Evolutionary conservation across 92 coral and sea anemone species (phyloP).

Genomic region (Actinernus sp.): DNA sequence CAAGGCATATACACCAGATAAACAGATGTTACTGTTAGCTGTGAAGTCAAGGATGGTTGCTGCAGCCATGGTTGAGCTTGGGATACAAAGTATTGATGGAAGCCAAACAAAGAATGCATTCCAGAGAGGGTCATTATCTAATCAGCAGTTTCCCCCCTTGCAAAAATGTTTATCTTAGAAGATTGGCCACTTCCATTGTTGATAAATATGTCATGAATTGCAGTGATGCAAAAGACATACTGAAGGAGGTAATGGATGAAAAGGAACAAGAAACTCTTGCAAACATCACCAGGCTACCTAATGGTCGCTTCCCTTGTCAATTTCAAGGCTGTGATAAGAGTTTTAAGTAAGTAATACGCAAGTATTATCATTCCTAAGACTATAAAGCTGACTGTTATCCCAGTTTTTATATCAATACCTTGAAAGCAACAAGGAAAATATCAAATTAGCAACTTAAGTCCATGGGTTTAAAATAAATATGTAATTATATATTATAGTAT

Average conservation of each 20-base stretch:
- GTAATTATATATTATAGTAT: too few relatives aligned
- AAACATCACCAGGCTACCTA: neutral
- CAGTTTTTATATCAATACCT: neutral
- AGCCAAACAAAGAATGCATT: constrained; percentile 8
- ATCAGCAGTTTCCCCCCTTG: neutral
- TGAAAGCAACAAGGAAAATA: neutral
- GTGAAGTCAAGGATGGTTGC: too few relatives aligned
- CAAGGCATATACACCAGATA: too few relatives aligned
- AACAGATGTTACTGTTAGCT: too few relatives aligned
- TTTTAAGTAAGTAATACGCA: constrained; percentile 1
- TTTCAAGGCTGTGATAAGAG: constrained; percentile 23
- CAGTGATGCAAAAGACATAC: neutral
- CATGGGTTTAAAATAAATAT: neutral
- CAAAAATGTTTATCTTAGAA: neutral
- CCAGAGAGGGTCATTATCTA: neutral
- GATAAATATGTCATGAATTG: constrained; percentile 3
- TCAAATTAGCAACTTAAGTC: neutral
- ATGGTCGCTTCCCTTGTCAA: constrained; percentile 20
- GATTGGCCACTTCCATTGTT: constrained; percentile 7
- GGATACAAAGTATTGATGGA: constrained; percentile 19
- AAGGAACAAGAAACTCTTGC: constrained; percentile 3
- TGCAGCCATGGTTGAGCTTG: too few relatives aligned
- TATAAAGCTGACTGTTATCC: neutral
- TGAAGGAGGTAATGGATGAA: constrained; percentile 6
- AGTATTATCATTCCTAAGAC: neutral